These are phyloP conservation scores for Pachycephus smyrnensis DNA, from an alignment of 2,888 invertebrate species.

Conservation along the genomic window DNA sequence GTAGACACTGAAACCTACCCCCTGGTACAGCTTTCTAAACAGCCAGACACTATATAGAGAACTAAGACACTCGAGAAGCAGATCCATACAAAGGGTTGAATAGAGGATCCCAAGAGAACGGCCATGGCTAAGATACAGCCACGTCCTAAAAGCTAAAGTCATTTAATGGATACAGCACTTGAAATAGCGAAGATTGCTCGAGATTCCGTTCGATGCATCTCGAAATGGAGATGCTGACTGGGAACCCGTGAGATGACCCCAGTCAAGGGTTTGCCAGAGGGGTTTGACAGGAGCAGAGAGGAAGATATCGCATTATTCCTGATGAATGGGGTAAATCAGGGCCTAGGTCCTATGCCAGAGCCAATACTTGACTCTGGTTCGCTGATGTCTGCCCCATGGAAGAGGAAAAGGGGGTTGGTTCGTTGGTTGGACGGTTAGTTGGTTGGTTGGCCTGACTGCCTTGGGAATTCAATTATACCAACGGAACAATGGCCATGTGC, in stretches of 20 bases:
- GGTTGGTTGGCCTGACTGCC: slow-evolving; percentile 29
- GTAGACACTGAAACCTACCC: not conserved
- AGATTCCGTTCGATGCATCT: not conserved
- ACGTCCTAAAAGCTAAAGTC: not conserved
- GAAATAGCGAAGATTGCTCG: too few relatives aligned
- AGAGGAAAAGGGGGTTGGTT: slow-evolving; percentile 14
- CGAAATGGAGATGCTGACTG: not conserved
- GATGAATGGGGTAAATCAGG: slow-evolving; percentile 56
- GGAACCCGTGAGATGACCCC: slow-evolving; percentile 13
- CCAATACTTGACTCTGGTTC: slow-evolving; percentile 40
- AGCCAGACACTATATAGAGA: not conserved
- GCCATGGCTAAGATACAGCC: too few relatives aligned
- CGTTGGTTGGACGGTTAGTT: not conserved
- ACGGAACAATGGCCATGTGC: slow-evolving; percentile 56
- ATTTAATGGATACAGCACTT: not conserved
- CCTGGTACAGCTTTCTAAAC: not conserved
- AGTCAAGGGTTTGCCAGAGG: slow-evolving; percentile 9
- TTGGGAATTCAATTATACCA: slow-evolving; percentile 63
- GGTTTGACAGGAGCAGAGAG: slow-evolving; percentile 5
- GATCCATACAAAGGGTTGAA: not conserved
- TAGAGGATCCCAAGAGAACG: not conserved
- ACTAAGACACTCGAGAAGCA: not conserved
- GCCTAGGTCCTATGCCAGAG: slow-evolving; percentile 45
- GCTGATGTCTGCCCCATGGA: slow-evolving; percentile 27
- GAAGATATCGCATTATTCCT: slow-evolving; percentile 25